Percentiles rank a stretch among this genome's conserved stretches.
Evolutionary conservation across 2,888 invertebrate species (phyloP).

Genomic region (Blastobasis adustella): DNA sequence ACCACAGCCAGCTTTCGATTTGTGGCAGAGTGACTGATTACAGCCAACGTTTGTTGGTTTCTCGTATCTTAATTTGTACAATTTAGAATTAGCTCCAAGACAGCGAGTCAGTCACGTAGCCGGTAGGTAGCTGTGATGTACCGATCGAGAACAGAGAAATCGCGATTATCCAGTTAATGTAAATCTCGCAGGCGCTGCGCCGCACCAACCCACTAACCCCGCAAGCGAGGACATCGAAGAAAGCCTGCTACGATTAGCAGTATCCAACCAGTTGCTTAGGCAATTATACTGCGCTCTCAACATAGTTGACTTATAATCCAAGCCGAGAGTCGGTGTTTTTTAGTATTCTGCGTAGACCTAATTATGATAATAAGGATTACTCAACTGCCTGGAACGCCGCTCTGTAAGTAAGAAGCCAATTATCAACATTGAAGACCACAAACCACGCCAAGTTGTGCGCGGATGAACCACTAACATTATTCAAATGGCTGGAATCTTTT

Average conservation of each 20-base stretch:
- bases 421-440: slow-evolving; percentile 30
- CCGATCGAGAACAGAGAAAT: slow-evolving; percentile 55
- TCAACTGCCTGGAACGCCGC: slow-evolving; percentile 30
- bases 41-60: slow-evolving; percentile 26
- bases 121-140: slow-evolving; percentile 37
- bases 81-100: slow-evolving; percentile 37
- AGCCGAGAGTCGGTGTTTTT: slow-evolving; percentile 6
- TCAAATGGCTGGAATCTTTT: slow-evolving; percentile 10
- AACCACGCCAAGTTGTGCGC: slow-evolving; percentile 35
- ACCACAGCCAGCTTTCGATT: slow-evolving; percentile 18
- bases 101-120: slow-evolving; percentile 45
- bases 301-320: slow-evolving; percentile 6
- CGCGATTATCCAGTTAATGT: slow-evolving; percentile 60
- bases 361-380: slow-evolving; percentile 33
- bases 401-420: slow-evolving; percentile 40
- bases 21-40: slow-evolving; percentile 25
- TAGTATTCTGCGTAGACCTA: slow-evolving; percentile 12
- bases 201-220: slow-evolving; percentile 63
- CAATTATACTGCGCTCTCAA: slow-evolving; percentile 11
- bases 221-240: slow-evolving; percentile 33
- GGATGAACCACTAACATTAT: slow-evolving; percentile 31
- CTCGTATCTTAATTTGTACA: slow-evolving; percentile 38
- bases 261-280: slow-evolving; percentile 12
- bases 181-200: slow-evolving; percentile 42
- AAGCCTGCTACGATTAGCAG: slow-evolving; percentile 17